A percentile compares a stretch with the other conserved stretches of the same genome.
These are phyloP conservation scores for Sylvilagus floridanus DNA, from an alignment of 2,797 vertebrate genomes.

Conservation along the genomic window DNA sequence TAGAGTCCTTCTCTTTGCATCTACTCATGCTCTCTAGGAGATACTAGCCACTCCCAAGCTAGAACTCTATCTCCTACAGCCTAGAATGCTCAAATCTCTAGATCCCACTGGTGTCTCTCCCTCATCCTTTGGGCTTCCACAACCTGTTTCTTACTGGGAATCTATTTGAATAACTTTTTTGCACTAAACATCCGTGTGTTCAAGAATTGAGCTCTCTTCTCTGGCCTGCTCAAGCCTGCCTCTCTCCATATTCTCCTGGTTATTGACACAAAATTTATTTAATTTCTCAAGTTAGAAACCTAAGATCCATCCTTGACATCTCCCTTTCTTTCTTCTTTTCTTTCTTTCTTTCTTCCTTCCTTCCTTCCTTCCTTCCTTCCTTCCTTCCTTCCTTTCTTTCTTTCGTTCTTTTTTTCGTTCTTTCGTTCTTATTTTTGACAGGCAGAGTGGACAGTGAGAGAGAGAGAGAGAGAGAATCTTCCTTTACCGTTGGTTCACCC, in stretches of 20 bases:
- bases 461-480: too few species aligned
- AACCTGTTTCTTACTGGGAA: neutral
- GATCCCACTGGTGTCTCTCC: neutral
- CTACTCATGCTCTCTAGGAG: neutral
- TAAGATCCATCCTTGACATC: neutral
- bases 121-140: neutral
- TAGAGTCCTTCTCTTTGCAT: neutral
- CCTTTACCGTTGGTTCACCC: too few species aligned
- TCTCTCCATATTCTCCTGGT: neutral
- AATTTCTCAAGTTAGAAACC: neutral
- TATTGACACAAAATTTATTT: neutral
- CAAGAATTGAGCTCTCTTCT: neutral
- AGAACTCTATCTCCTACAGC: fast-evolving
- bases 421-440: too few species aligned
- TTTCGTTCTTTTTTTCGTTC: too few species aligned
- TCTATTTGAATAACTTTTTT: neutral
- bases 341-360: too few species aligned
- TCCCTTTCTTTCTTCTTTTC: too few species aligned
- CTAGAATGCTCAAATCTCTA: neutral
- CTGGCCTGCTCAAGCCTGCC: neutral
- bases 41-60: neutral
- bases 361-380: too few species aligned
- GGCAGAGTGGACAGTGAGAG: too few species aligned
- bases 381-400: too few species aligned
- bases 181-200: neutral